Evolutionary conservation across 2,888 invertebrate genomes (phyloP).

Genomic region (Clivina fossor): DNA sequence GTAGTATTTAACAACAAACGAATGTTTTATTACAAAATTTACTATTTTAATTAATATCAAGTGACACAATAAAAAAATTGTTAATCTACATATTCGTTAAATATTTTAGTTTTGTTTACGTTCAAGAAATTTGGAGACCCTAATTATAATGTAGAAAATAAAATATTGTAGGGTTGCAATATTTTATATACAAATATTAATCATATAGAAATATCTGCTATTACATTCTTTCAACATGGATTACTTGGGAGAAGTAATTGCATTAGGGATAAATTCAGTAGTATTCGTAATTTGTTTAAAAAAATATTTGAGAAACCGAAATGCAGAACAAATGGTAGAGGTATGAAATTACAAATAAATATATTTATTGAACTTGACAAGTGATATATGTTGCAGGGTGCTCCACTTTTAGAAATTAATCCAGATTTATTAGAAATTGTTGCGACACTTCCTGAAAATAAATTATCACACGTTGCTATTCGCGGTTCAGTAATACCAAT

Average conservation of each 20-base stretch:
- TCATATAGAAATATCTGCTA: too few species aligned
- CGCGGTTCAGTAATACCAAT: constrained; percentile 75
- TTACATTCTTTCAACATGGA: constrained; percentile 62
- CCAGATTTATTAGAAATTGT: constrained; percentile 63
- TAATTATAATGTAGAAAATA: too few species aligned
- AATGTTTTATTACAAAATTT: too few species aligned
- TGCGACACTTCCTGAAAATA: constrained; percentile 63
- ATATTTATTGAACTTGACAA: constrained; percentile 21
- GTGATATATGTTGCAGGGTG: constrained; percentile 57
- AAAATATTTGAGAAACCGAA: constrained; percentile 74
- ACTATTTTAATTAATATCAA: too few species aligned
- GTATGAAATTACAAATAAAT: constrained; percentile 60
- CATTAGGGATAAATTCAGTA: constrained; percentile 72
- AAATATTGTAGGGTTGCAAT: too few species aligned
- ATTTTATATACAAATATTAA: too few species aligned
- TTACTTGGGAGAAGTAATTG: constrained; percentile 73
- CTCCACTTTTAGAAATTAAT: constrained; percentile 70
- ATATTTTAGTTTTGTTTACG: too few species aligned
- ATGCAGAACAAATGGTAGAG: constrained; percentile 69
- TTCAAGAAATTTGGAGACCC: too few species aligned
- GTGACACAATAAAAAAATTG: too few species aligned
- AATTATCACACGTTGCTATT: constrained; percentile 73
- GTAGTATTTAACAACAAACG: too few species aligned
- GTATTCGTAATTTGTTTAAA: constrained; percentile 73
- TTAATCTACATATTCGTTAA: too few species aligned